Evolutionary conservation across 2,888 invertebrate species (phyloP), one percentile per base, ranked within the genome.

Genomic region (Agriopis marginaria): DNA sequence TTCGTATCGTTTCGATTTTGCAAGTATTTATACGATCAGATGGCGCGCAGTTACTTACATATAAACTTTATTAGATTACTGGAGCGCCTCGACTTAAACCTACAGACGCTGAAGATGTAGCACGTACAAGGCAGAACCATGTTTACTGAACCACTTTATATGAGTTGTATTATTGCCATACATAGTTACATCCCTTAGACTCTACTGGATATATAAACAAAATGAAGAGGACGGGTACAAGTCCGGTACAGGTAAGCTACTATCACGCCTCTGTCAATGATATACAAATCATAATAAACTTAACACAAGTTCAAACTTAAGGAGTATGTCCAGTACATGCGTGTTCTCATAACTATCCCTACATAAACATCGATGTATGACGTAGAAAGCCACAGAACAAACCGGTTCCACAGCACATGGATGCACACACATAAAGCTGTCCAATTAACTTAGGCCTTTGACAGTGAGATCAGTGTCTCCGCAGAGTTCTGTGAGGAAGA

Each of bases 241-340:
- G 84, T 73, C 77, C 82, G 79, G 79, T 79, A 82, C 77, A 77
- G 79, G 87, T 87, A 85, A 89, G 87, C 86, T 85, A 84, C 86
- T 83, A 90, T 90, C 89, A 90, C 86, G 85, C 86, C 85, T 86
- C 82, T 82, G 81, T 86, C 85, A 88, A 88, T 87, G 86, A 87
- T 89, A 86, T 86, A 91, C 89, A 91, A 90, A 90, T 92, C 89
- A 90, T 89, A 88, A 90, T 91, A 90, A 90, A 89, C 89, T 87
- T 86, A 84, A 84, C 85, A 86, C 84, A 84, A 66, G 70, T 66
- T 70, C 65, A 42, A 88, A 88, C 84, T 87, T 88, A 89, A 86
- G 86, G 84, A 84, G 32, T 32, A 32, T 32, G 3, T 23, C 17
- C 17, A 23, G 81, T 83, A 85, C 70, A 72, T 51, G 53, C 50